Conservation (phyloP, 2,113 vertebrate species). For the Colossoma macropomum region DNA sequence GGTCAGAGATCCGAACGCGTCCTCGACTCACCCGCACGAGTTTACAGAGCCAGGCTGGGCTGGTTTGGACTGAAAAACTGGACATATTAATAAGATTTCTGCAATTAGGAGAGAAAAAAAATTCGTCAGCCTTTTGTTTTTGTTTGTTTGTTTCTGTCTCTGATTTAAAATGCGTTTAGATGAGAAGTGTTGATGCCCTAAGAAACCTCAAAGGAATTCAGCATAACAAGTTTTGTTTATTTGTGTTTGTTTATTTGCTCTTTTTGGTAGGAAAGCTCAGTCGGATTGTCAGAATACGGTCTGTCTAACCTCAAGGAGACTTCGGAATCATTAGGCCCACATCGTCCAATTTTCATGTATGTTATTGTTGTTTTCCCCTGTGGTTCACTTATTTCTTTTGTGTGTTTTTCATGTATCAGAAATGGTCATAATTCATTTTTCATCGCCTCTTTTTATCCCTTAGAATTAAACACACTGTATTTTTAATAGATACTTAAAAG, state of each 20-base stretch:
- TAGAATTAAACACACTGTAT: not conserved
- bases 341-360: not conserved
- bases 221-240: not conserved
- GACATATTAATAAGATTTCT: not conserved
- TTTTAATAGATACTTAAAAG: not conserved
- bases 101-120: slow-evolving; percentile 19
- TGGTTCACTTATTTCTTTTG: no score
- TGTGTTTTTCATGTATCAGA: not conserved
- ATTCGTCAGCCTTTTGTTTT: not conserved
- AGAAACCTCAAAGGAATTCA: slow-evolving; percentile 32
- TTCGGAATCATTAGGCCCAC: not conserved
- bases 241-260: not conserved
- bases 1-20: not conserved
- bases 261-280: not conserved
- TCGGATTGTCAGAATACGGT: not conserved
- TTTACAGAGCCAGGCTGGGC: not conserved
- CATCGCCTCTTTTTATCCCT: not conserved
- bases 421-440: not conserved
- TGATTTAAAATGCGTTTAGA: not conserved
- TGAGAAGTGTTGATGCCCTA: slow-evolving; percentile 33
- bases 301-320: not conserved
- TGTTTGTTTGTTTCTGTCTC: not conserved
- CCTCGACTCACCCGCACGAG: not conserved
- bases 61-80: not conserved
- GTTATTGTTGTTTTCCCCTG: no score